Percentiles rank a stretch among this genome's conserved stretches.
These are phyloP conservation scores for Rhynchotus rufescens DNA, from an alignment of 2,797 vertebrate genomes.

Conservation along the genomic window DNA sequence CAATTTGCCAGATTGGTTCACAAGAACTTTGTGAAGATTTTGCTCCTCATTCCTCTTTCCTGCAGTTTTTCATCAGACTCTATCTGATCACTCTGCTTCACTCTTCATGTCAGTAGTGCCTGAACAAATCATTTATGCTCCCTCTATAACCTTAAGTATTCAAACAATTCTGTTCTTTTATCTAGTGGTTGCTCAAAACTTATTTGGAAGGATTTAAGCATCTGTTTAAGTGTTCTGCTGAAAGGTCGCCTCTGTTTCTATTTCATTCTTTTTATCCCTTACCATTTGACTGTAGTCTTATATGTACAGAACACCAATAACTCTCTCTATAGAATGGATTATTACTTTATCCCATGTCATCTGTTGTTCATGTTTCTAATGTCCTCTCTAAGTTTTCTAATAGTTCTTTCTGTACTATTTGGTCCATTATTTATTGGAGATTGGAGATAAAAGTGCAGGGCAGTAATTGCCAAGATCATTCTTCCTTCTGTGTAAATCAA, in stretches of 20 bases:
- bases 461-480: constrained; percentile 68
- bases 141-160: not conserved
- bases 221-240: not conserved
- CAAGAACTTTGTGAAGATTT: not conserved
- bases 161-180: not conserved
- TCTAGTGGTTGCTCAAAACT: not conserved
- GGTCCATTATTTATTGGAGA: constrained; percentile 62
- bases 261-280: constrained; percentile 43
- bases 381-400: constrained; percentile 48
- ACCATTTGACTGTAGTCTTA: constrained; percentile 44
- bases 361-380: constrained; percentile 42
- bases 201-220: constrained; percentile 19
- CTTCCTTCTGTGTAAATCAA: constrained; percentile 67
- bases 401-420: constrained; percentile 45
- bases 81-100: not conserved
- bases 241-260: not conserved
- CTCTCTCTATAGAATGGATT: constrained; percentile 12
- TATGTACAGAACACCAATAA: constrained; percentile 44
- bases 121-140: not conserved
- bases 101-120: not conserved
- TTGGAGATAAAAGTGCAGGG: constrained; percentile 62
- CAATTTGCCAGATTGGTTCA: not conserved
- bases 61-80: not conserved
- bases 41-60: not conserved
- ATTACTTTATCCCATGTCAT: constrained; percentile 47